Percentiles rank a stretch among this genome's conserved stretches.
Conservation (phyloP, 1,140 invertebrate species). For the Tetragnatha versicolor region DNA sequence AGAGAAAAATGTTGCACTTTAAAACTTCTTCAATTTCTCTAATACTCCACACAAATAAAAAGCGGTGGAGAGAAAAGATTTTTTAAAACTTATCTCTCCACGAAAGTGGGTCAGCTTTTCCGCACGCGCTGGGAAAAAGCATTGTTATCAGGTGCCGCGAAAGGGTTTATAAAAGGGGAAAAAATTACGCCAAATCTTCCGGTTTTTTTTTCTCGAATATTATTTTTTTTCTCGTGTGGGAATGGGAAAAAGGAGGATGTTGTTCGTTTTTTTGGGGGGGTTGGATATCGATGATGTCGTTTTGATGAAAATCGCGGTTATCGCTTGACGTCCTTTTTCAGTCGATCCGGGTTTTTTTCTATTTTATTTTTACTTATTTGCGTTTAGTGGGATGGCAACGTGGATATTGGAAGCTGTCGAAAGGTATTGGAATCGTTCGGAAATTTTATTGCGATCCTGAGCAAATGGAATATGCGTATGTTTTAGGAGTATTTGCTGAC, state of each 20-base stretch:
- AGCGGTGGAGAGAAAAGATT: no score
- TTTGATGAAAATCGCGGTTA: constrained; percentile 4
- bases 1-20: constrained; percentile 51
- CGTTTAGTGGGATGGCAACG: no score
- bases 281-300: constrained; percentile 9
- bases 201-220: background rate
- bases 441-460: no score
- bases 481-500: no score
- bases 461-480: no score
- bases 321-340: no score
- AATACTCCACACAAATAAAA: constrained; percentile 31
- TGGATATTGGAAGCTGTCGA: no score
- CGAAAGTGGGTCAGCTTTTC: background rate
- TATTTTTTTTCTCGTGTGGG: background rate
- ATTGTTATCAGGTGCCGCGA: constrained; percentile 15
- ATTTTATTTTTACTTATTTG: no score
- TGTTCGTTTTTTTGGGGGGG: background rate
- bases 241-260: background rate
- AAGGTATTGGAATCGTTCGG: no score
- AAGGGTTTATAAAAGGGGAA: background rate
- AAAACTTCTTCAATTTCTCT: constrained; percentile 52
- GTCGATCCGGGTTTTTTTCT: no score
- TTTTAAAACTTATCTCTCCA: constrained; percentile 2
- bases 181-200: background rate
- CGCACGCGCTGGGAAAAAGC: background rate